Percentiles rank a stretch among this genome's conserved stretches.
These are phyloP conservation scores for Gymnarchus niloticus DNA, from an alignment of 2,113 vertebrate genomes.

Conservation along the genomic window DNA sequence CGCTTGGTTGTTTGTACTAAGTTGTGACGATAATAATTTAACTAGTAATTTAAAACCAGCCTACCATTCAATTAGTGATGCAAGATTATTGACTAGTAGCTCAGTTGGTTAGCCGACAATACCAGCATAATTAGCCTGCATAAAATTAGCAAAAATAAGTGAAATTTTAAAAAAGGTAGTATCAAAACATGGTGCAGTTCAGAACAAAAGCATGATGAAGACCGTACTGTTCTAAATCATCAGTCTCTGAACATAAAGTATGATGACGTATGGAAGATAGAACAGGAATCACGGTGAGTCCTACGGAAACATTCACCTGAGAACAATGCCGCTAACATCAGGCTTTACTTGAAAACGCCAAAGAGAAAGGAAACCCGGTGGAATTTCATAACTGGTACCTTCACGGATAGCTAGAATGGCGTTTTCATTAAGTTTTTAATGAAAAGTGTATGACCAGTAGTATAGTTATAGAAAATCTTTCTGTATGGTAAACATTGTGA, in stretches of 20 bases:
- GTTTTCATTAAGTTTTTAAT: background rate
- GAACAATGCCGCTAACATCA: background rate
- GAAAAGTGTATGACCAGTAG: background rate
- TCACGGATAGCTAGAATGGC: background rate
- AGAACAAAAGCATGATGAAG: no score
- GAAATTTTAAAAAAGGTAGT: background rate
- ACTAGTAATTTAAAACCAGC: background rate
- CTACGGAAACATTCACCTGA: background rate
- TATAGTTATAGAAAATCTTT: background rate
- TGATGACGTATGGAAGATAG: background rate
- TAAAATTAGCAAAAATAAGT: background rate
- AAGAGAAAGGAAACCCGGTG: background rate
- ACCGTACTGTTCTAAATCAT: background rate
- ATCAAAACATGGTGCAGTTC: background rate
- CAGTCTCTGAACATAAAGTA: background rate
- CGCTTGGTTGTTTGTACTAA: no score
- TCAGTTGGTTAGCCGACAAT: background rate
- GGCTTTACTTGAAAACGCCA: background rate
- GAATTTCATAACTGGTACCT: background rate
- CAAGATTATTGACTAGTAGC: background rate
- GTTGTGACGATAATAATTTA: background rate
- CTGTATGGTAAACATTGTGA: background rate
- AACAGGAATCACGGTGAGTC: background rate
- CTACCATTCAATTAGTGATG: background rate
- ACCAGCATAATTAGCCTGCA: background rate